phyloP scores from a whole-genome alignment of 2,113 vertebrate genomes.

The Ameiurus melas region DNA sequence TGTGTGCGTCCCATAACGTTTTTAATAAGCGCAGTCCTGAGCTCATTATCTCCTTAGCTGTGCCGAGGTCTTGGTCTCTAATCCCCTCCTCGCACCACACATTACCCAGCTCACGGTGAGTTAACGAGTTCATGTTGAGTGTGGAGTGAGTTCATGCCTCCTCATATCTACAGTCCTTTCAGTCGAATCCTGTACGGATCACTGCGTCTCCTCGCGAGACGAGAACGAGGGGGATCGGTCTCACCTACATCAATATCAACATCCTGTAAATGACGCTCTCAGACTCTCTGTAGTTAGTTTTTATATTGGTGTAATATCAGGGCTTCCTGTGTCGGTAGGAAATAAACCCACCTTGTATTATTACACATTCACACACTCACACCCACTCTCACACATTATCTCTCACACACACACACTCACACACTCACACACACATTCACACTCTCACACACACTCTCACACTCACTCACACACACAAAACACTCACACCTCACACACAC shows the following conservation, averaged over 20 bases:
- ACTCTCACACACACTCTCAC: too few relatives aligned
- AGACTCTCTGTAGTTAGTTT: background rate
- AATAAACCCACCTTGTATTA: background rate
- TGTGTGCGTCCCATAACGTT: background rate
- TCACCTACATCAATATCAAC: background rate
- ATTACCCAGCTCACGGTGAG: background rate
- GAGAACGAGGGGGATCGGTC: too few relatives aligned
- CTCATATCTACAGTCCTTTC: background rate
- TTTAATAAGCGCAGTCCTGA: slow-evolving; percentile 4
- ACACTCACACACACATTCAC: background rate
- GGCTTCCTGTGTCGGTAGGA: too few relatives aligned
- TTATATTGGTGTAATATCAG: background rate
- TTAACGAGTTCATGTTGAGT: slow-evolving; percentile 3
- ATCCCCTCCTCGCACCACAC: background rate
- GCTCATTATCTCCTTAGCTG: slow-evolving; percentile 21
- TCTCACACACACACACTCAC: too few relatives aligned
- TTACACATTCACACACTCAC: background rate
- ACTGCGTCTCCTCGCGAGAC: background rate
- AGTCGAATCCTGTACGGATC: slow-evolving; percentile 9
- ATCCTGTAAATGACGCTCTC: background rate
- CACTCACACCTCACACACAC: too few relatives aligned
- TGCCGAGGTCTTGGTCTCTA: background rate
- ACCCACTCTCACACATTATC: too few relatives aligned
- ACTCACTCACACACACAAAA: background rate
- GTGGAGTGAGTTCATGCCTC: slow-evolving; percentile 27